Percentiles rank a stretch among this genome's conserved stretches.
Conservation (phyloP, 1,140 invertebrate genomes). For the Eueides isabella region DNA sequence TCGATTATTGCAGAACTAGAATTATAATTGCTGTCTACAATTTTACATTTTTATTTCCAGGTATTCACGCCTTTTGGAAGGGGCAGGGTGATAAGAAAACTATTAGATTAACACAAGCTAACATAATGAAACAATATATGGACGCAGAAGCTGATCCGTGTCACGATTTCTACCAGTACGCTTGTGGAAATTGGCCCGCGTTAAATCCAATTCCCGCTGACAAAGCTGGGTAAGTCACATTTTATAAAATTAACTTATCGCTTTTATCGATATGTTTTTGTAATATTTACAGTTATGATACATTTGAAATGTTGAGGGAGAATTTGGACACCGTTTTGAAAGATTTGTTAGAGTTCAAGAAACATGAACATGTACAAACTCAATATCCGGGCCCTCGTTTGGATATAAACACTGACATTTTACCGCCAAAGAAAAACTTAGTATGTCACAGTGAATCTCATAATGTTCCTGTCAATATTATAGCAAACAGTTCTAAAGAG, state of each 20-base stretch:
- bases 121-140: slow-evolving; percentile 91
- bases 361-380: slow-evolving; percentile 49
- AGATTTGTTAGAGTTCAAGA: slow-evolving; percentile 84
- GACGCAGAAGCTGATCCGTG: slow-evolving; percentile 91
- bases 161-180: slow-evolving; percentile 94
- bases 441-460: slow-evolving; percentile 20
- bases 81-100: slow-evolving; percentile 83
- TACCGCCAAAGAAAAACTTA: slow-evolving; percentile 34
- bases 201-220: slow-evolving; percentile 93
- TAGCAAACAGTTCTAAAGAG: slow-evolving; percentile 43
- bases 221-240: slow-evolving; percentile 83
- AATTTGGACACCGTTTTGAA: slow-evolving; percentile 87
- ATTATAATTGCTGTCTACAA: no score
- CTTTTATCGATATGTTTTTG: slow-evolving; percentile 18
- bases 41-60: slow-evolving; percentile 35
- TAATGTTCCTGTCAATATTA: slow-evolving; percentile 34
- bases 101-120: slow-evolving; percentile 82
- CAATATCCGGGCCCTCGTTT: slow-evolving; percentile 67
- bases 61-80: slow-evolving; percentile 76
- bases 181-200: slow-evolving; percentile 93
- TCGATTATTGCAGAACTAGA: no score
- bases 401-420: slow-evolving; percentile 54
- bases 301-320: slow-evolving; percentile 91
- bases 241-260: slow-evolving; percentile 1
- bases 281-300: slow-evolving; percentile 85